These are phyloP conservation scores for Torymus aiolomorphi DNA, from an alignment of 2,888 invertebrate species.

Conservation along the genomic window DNA sequence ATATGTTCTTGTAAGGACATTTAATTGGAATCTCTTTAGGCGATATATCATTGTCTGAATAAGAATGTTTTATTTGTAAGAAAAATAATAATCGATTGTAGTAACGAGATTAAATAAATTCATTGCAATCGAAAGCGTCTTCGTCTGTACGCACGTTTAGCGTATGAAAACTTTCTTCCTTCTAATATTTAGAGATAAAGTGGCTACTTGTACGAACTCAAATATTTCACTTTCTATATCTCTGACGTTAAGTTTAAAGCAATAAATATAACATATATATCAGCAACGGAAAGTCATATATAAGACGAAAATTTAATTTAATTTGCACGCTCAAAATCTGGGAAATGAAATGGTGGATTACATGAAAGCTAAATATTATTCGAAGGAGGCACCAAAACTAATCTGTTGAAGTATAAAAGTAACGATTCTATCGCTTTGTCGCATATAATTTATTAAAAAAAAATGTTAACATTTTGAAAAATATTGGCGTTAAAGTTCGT, in stretches of 20 bases:
- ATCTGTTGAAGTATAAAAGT: too few relatives aligned
- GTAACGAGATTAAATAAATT: conserved; percentile 10
- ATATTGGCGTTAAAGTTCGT: too few relatives aligned
- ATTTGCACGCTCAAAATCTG: conserved; percentile 14
- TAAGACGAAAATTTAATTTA: conserved; percentile 9
- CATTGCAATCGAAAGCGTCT: conserved; percentile 42
- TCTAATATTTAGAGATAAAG: conserved; percentile 29
- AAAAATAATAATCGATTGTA: conserved; percentile 5
- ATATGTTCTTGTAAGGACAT: background rate
- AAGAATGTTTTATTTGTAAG: conserved; percentile 25
- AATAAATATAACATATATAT: conserved; percentile 42
- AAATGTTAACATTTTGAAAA: too few relatives aligned
- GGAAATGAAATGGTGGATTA: background rate
- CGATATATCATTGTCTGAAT: conserved; percentile 17
- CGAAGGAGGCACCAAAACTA: too few relatives aligned
- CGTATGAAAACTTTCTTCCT: conserved; percentile 21
- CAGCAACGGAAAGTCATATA: conserved; percentile 24
- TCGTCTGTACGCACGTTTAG: conserved; percentile 27
- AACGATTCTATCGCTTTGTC: too few relatives aligned
- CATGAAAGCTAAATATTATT: too few relatives aligned
- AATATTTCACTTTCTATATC: conserved; percentile 42
- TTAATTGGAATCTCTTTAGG: conserved; percentile 12
- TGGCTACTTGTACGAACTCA: conserved; percentile 36
- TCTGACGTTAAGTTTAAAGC: conserved; percentile 47
- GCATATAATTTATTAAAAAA: too few relatives aligned